A percentile compares a stretch with the other conserved stretches of the same genome.
Evolutionary conservation across 2,888 invertebrate genomes (phyloP).

Genomic region (Zygogramma bicolorata): DNA sequence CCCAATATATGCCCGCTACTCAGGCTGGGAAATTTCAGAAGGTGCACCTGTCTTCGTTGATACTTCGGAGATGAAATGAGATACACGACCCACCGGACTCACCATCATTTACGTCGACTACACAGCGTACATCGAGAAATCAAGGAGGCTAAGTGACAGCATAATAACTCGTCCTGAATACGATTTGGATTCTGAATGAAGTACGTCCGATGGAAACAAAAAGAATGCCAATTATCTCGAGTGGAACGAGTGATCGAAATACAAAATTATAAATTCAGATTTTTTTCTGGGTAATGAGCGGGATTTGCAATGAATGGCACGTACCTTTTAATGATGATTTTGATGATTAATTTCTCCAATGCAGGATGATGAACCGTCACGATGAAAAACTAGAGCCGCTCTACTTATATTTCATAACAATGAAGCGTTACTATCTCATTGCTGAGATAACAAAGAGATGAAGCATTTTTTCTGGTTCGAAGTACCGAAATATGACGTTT

Average conservation of each 20-base stretch:
- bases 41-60: background rate
- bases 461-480: too few relatives aligned
- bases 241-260: background rate
- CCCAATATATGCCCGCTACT: too few relatives aligned
- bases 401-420: too few relatives aligned
- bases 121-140: background rate
- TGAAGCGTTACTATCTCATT: too few relatives aligned
- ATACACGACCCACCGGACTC: background rate
- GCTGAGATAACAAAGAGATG: too few relatives aligned
- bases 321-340: background rate
- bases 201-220: background rate
- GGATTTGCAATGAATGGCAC: background rate
- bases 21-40: too few relatives aligned
- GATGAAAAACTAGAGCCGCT: too few relatives aligned
- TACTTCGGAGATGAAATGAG: background rate
- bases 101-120: background rate
- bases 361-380: too few relatives aligned
- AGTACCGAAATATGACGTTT: too few relatives aligned
- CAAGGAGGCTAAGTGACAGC: slow-evolving; percentile 16
- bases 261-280: background rate
- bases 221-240: background rate
- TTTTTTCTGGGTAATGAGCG: background rate
- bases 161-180: slow-evolving; percentile 10
- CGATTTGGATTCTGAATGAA: background rate
- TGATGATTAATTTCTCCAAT: background rate